These are phyloP conservation scores for Caerostris darwini DNA, from an alignment of 1,140 invertebrate species.

Conservation along the genomic window DNA sequence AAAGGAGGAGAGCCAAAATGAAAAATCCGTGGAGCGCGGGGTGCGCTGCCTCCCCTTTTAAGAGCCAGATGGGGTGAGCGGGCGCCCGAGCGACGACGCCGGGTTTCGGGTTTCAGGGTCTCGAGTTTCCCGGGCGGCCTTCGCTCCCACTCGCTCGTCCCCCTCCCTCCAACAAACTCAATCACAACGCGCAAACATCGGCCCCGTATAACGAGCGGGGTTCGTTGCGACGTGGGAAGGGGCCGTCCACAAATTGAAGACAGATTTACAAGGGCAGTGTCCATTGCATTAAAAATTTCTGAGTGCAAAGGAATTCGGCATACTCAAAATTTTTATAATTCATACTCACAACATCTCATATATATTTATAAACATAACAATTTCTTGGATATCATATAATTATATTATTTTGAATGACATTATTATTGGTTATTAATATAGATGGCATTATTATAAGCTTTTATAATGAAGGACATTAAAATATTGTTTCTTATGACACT, in stretches of 20 bases:
- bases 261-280: background rate
- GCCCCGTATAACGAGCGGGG: conserved; percentile 65
- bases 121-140: conserved; percentile 69
- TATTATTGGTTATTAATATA: too few relatives aligned
- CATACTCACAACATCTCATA: too few relatives aligned
- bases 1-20: conserved; percentile 30
- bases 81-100: conserved; percentile 62
- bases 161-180: conserved; percentile 76
- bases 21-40: conserved; percentile 63
- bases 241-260: conserved; percentile 19
- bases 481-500: too few relatives aligned
- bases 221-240: conserved; percentile 3
- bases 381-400: too few relatives aligned
- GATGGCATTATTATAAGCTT: too few relatives aligned
- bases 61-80: conserved; percentile 64
- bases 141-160: conserved; percentile 58
- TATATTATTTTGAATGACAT: too few relatives aligned
- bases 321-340: too few relatives aligned
- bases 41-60: conserved; percentile 44
- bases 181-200: conserved; percentile 76
- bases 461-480: too few relatives aligned
- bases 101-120: conserved; percentile 72
- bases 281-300: too few relatives aligned
- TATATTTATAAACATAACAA: too few relatives aligned
- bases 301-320: too few relatives aligned